Percentiles rank a stretch among this genome's conserved stretches.
Evolutionary conservation across 2,888 invertebrate species (phyloP).

Genomic region (Agelastica alni): DNA sequence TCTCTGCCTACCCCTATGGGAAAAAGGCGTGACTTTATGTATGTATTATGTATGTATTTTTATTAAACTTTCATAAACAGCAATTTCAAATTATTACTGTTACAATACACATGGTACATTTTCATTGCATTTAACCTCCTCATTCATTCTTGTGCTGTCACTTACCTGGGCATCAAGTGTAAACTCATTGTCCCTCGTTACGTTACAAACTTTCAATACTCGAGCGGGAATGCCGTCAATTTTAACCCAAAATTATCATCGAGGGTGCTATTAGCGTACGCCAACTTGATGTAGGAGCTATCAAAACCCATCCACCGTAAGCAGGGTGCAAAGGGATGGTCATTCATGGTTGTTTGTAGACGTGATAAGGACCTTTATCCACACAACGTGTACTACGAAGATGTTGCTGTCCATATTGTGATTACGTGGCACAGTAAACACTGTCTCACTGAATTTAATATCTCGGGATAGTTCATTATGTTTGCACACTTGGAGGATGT

Average conservation of each 20-base stretch:
- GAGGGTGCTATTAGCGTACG: slow-evolving; percentile 19
- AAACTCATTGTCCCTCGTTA: slow-evolving; percentile 8
- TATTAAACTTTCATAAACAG: too few relatives aligned
- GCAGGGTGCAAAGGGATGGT: slow-evolving; percentile 14
- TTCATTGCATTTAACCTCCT: too few relatives aligned
- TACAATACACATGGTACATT: too few relatives aligned
- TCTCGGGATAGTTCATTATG: neutral
- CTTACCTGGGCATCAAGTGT: slow-evolving; percentile 5
- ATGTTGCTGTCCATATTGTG: slow-evolving; percentile 9
- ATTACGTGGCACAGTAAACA: slow-evolving; percentile 1
- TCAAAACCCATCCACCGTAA: slow-evolving; percentile 19
- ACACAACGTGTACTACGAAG: slow-evolving; percentile 5
- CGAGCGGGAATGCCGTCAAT: slow-evolving; percentile 8
- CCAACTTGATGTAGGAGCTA: slow-evolving; percentile 19
- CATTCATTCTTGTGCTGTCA: slow-evolving; percentile 10
- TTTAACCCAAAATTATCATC: slow-evolving; percentile 17
- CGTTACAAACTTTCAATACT: slow-evolving; percentile 9
- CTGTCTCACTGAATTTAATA: neutral
- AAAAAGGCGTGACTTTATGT: too few relatives aligned
- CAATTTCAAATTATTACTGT: too few relatives aligned
- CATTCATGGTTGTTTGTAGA: slow-evolving; percentile 10
- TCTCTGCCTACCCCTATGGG: too few relatives aligned
- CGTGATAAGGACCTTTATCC: slow-evolving; percentile 21
- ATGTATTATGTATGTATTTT: too few relatives aligned
- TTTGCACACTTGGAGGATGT: neutral